These are phyloP conservation scores for Nebria salina DNA, from an alignment of 2,888 invertebrate genomes.

Conservation along the genomic window DNA sequence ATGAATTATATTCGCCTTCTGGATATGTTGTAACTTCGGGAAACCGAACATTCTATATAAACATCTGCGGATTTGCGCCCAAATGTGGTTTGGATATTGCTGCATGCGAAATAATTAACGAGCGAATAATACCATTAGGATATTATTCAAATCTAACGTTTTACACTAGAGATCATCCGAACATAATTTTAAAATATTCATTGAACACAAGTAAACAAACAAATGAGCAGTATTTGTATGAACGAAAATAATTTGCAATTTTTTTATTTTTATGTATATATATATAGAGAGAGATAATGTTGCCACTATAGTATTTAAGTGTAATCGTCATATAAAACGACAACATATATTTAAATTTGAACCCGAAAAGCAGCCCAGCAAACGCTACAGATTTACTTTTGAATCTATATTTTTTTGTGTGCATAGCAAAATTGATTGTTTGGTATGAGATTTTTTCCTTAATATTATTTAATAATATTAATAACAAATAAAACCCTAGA, in stretches of 20 bases:
- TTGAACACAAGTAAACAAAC: neutral
- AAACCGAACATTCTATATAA: neutral
- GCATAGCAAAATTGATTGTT: slow-evolving; percentile 10
- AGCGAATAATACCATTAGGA: neutral
- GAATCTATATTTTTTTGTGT: slow-evolving; percentile 13
- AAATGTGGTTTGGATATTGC: neutral
- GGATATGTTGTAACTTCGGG: neutral
- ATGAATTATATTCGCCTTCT: neutral
- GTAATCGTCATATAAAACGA: slow-evolving; percentile 18
- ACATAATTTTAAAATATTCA: neutral
- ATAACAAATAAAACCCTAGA: slow-evolving; percentile 13
- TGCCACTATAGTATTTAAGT: slow-evolving; percentile 28
- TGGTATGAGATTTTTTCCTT: slow-evolving; percentile 4
- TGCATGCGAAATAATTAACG: neutral
- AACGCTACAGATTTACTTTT: slow-evolving; percentile 19
- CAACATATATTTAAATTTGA: neutral
- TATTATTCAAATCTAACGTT: neutral
- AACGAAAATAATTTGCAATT: too few relatives aligned
- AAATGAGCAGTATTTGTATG: too few relatives aligned
- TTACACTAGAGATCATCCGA: neutral
- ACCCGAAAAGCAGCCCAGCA: neutral
- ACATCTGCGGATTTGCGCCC: neutral
- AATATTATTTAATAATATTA: neutral
- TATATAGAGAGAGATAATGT: slow-evolving; percentile 6
- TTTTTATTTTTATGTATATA: neutral